A percentile compares a stretch with the other conserved stretches of the same genome.
Conservation (phyloP, 2,113 vertebrate species). For the Callorhinus ursinus region DNA sequence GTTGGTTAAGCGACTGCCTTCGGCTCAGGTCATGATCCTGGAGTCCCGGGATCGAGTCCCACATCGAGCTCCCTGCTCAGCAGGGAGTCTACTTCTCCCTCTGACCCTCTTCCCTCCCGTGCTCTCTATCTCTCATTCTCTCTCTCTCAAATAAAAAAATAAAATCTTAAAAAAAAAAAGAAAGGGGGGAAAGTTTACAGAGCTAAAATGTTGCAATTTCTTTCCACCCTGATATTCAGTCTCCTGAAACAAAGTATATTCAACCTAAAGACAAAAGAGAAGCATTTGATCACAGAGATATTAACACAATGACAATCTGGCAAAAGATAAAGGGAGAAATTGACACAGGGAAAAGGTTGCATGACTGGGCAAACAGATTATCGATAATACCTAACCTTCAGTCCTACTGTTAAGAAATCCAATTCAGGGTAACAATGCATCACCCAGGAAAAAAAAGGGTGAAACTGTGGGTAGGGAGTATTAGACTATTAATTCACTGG, state of each 20-base stretch:
- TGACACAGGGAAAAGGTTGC: not conserved
- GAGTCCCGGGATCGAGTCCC: too few species aligned
- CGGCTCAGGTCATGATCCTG: too few species aligned
- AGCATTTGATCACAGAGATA: not conserved
- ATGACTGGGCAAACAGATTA: not conserved
- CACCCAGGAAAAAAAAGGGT: not conserved
- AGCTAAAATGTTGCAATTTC: constrained; percentile 10
- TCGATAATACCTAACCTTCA: not conserved
- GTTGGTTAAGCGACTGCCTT: too few species aligned
- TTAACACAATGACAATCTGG: not conserved
- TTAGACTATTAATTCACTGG: not conserved
- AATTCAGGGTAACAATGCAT: not conserved
- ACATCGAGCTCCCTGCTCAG: too few species aligned
- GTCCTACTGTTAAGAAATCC: not conserved
- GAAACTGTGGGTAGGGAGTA: not conserved
- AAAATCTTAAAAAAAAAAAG: not conserved
- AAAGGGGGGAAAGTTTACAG: not conserved
- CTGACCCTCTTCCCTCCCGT: too few species aligned
- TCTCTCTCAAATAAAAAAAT: too few species aligned
- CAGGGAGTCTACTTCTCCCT: too few species aligned
- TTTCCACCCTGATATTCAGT: not conserved
- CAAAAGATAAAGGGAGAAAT: not conserved
- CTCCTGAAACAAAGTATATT: not conserved
- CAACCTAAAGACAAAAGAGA: constrained; percentile 21
- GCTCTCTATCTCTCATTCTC: too few species aligned